Base-by-base conservation (phyloP, 2,113 vertebrate genomes). In the Mastomys natalensis region DNA sequence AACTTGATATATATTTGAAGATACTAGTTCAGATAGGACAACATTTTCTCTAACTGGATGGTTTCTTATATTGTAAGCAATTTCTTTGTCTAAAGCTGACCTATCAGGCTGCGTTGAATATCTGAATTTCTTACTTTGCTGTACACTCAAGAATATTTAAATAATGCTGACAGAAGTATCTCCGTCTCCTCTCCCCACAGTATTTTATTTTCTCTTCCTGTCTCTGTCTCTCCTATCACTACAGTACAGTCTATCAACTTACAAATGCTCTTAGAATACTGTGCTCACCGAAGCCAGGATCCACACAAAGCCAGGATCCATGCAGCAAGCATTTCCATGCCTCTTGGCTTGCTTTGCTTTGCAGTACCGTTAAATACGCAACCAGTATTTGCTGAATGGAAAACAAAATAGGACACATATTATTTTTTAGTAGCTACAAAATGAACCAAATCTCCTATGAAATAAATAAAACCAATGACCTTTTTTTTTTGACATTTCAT, bases 291-390 rank as follows among this genome's bases (percentile, higher is more conserved):
- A 88, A 78, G 72, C 86, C 40, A 78, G 12, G 6, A 4, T 45
- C 86, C 64, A 68, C 6, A 0, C 72, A 24, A 90, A 82, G 64
- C 89, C n/a, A 82, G 7, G 5, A 2, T 53, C 86, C 77, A 55
- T 16, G 11, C 40, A 91, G 48, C 29, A 29, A 26, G 45, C 60
- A n/a, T 64, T 22, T 22, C 45, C 29, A 3, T 45, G 24, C 66
- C 24, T 94, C 51, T 21, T 7, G 40, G 87, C 81, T 51, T 31
- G 4, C 3, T 60, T 97, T 93, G 89, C 34, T 89, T 94, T 72
- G 37, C n/a, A 68, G 13, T 31, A 5, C 9, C 40, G 70, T 40
- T 40, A 86, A 95, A 76, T 66, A 16, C 31, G 84, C 73, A 72
- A 73, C 17, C 15, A 55, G 6, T 72, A n/a, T 77, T 82, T 94